Percentiles rank a stretch among this genome's conserved stretches.
Conservation (phyloP, 2,888 invertebrate genomes). For the Hyposoter dolosus region DNA sequence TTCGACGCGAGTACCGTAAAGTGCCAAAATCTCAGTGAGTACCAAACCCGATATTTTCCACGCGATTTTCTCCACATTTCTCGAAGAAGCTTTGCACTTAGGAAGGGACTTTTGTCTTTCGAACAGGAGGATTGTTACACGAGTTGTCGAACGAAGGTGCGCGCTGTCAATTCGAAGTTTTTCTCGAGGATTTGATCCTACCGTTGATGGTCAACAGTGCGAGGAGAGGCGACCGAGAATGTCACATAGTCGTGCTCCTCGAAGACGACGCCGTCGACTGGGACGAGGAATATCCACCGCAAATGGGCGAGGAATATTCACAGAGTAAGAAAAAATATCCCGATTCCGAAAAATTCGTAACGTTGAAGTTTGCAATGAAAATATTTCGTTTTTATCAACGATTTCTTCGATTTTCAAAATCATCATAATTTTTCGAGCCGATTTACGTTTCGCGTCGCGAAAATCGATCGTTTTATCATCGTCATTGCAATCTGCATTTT, state of each 20-base stretch:
- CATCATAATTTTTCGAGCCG: no score
- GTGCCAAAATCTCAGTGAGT: slow-evolving; percentile 97
- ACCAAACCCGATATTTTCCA: not conserved
- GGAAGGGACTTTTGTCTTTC: slow-evolving; percentile 69
- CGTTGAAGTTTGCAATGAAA: not conserved
- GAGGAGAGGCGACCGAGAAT: slow-evolving; percentile 97
- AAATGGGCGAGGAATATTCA: slow-evolving; percentile 99
- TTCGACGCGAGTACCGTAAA: slow-evolving; percentile 98
- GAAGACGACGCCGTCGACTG: slow-evolving; percentile 99
- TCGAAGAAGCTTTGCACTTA: slow-evolving; percentile 29
- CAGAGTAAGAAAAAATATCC: slow-evolving; percentile 89
- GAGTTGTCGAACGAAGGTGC: slow-evolving; percentile 99
- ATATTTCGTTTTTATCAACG: not conserved
- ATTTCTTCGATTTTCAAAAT: no score
- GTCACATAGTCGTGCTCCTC: slow-evolving; percentile 97
- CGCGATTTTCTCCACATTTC: not conserved
- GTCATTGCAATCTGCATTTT: no score
- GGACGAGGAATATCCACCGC: slow-evolving; percentile 99
- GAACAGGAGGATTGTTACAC: slow-evolving; percentile 94
- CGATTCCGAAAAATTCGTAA: not conserved
- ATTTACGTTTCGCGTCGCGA: no score
- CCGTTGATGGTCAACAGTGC: slow-evolving; percentile 98
- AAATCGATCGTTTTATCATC: no score
- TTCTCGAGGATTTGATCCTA: slow-evolving; percentile 97
- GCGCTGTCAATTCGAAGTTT: slow-evolving; percentile 97